Evolutionary conservation across 2,888 invertebrate species (phyloP).

Genomic region (Patella caerulea): DNA sequence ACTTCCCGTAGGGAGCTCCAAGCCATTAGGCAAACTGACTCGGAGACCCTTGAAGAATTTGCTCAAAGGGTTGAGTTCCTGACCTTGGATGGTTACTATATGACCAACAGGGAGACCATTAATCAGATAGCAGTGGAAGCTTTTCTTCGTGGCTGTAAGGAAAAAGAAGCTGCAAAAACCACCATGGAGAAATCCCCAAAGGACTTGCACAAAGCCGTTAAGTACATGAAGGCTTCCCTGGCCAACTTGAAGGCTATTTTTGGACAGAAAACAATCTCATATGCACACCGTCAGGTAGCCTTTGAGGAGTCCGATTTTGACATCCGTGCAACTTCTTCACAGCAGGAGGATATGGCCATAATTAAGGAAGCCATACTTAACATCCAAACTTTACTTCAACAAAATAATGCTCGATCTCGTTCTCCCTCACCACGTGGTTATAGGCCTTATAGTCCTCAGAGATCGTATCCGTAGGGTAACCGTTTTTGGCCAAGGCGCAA

Average conservation of each 20-base stretch:
- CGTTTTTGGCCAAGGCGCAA: neutral
- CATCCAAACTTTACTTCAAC: neutral
- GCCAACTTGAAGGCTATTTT: no score
- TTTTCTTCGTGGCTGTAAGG: neutral
- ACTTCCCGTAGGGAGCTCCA: no score
- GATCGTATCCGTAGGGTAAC: neutral
- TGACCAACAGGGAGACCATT: neutral
- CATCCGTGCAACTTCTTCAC: neutral
- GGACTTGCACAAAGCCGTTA: no score
- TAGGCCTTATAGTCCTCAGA: neutral
- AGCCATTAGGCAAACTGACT: no score
- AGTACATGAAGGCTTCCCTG: no score
- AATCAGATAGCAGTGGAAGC: neutral
- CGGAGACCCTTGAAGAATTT: neutral
- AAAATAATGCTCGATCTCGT: no score
- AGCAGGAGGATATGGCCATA: neutral
- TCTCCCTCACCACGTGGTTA: neutral
- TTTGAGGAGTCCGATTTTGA: no score
- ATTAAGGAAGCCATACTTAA: neutral
- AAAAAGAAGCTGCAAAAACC: neutral
- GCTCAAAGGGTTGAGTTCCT: neutral
- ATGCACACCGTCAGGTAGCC: neutral
- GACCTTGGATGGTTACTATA: neutral
- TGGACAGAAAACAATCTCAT: neutral
- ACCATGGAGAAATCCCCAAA: neutral